Conservation (phyloP, 1,140 invertebrate species). For the Prorops nasuta region DNA sequence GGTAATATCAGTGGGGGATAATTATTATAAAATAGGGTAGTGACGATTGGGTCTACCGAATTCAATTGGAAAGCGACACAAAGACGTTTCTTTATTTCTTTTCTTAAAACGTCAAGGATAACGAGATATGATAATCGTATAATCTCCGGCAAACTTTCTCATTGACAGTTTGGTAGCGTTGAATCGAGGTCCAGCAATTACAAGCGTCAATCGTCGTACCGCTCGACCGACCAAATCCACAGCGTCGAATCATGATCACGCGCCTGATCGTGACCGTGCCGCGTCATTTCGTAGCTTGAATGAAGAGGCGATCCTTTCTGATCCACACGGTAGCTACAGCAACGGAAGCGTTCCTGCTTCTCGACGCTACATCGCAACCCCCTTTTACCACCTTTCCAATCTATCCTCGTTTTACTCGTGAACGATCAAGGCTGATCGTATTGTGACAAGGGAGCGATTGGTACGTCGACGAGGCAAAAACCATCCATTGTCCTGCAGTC, state of each 20-base stretch:
- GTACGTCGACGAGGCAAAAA: slow-evolving; percentile 31
- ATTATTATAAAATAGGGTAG: no score
- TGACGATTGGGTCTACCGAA: not conserved
- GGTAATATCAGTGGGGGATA: no score
- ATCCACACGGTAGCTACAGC: slow-evolving; percentile 23
- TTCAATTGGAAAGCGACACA: not conserved
- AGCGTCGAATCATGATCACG: slow-evolving; percentile 27
- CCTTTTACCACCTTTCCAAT: not conserved
- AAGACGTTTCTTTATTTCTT: no score
- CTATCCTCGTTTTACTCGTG: slow-evolving; percentile 22
- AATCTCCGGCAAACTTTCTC: not conserved
- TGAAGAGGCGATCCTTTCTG: slow-evolving; percentile 20
- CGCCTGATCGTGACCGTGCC: slow-evolving; percentile 29
- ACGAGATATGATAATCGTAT: not conserved
- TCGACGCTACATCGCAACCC: not conserved
- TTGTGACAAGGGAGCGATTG: slow-evolving; percentile 33
- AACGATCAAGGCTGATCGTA: slow-evolving; percentile 36
- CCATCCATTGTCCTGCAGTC: slow-evolving; percentile 32
- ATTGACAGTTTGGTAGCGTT: not conserved
- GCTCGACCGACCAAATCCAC: slow-evolving; percentile 12
- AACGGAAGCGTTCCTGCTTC: slow-evolving; percentile 15
- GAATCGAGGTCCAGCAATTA: not conserved
- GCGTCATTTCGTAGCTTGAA: slow-evolving; percentile 13
- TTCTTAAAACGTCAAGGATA: not conserved
- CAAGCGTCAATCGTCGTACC: not conserved